These are phyloP conservation scores for Helobdella robusta DNA, from an alignment of 2,888 invertebrate genomes.

Conservation along the genomic window DNA sequence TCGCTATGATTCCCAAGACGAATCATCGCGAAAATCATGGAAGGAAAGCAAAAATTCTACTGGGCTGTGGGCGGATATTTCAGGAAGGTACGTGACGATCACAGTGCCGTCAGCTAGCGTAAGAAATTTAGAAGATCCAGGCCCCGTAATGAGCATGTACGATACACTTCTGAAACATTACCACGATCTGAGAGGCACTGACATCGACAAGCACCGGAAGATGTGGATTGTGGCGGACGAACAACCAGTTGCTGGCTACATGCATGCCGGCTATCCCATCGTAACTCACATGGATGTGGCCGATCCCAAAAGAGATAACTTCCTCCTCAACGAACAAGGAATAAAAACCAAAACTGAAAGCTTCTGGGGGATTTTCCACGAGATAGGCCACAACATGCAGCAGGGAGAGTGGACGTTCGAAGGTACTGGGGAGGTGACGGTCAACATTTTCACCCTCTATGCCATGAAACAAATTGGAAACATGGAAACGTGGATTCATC, in stretches of 20 bases:
- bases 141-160: constrained; percentile 30
- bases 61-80: constrained; percentile 36
- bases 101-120: constrained; percentile 34
- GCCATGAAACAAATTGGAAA: constrained; percentile 34
- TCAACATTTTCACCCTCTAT: constrained; percentile 37
- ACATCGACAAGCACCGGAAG: constrained; percentile 9
- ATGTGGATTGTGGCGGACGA: constrained; percentile 34
- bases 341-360: not conserved
- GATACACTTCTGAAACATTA: constrained; percentile 32
- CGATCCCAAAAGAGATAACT: constrained; percentile 23
- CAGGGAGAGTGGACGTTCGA: constrained; percentile 35
- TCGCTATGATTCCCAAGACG: constrained; percentile 18
- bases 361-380: constrained; percentile 38
- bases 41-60: constrained; percentile 22
- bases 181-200: constrained; percentile 32
- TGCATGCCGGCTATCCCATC: constrained; percentile 39
- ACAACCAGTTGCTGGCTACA: constrained; percentile 34
- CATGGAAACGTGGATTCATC: constrained; percentile 32
- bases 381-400: constrained; percentile 39
- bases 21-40: constrained; percentile 25
- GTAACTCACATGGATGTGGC: constrained; percentile 34
- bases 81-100: constrained; percentile 32
- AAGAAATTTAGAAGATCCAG: constrained; percentile 30
- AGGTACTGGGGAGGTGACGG: constrained; percentile 36
- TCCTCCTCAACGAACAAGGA: constrained; percentile 32